These are phyloP conservation scores for Ammospiza nelsoni DNA, from an alignment of 2,113 vertebrate genomes.

Conservation along the genomic window DNA sequence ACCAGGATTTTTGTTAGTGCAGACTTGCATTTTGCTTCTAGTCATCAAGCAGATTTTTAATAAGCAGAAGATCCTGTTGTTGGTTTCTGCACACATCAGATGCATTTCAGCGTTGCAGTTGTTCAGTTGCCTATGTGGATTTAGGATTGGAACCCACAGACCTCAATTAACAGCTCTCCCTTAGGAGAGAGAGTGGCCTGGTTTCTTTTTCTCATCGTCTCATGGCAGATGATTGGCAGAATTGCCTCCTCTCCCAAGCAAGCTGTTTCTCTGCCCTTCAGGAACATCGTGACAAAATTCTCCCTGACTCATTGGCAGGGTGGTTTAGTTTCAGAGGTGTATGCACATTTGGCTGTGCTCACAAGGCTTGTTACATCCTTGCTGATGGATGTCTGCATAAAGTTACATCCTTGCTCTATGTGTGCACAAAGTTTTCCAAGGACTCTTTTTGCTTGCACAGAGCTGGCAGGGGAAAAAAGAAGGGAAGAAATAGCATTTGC, in stretches of 20 bases:
- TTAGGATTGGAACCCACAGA: neutral
- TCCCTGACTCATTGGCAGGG: neutral
- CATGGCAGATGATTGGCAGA: neutral
- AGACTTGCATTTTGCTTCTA: neutral
- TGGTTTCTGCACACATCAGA: neutral
- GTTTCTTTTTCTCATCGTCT: constrained; percentile 33
- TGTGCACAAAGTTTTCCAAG: neutral
- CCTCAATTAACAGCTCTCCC: constrained; percentile 48
- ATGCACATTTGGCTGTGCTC: neutral
- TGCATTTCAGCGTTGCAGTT: neutral
- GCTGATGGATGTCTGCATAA: neutral
- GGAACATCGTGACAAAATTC: constrained; percentile 16
- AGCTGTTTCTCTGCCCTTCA: constrained; percentile 30
- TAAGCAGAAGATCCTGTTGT: neutral
- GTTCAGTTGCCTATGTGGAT: neutral
- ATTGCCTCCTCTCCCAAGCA: neutral
- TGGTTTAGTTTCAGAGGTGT: neutral
- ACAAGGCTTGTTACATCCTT: neutral
- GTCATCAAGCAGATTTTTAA: neutral
- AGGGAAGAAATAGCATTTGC: neutral
- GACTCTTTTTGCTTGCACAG: neutral
- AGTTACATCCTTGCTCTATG: neutral
- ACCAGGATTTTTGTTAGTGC: fast-evolving
- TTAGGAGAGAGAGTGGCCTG: constrained; percentile 6
- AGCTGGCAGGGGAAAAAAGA: neutral